Base-by-base conservation (phyloP, 2,888 invertebrate genomes). In the Ischnus inquisitorius region DNA sequence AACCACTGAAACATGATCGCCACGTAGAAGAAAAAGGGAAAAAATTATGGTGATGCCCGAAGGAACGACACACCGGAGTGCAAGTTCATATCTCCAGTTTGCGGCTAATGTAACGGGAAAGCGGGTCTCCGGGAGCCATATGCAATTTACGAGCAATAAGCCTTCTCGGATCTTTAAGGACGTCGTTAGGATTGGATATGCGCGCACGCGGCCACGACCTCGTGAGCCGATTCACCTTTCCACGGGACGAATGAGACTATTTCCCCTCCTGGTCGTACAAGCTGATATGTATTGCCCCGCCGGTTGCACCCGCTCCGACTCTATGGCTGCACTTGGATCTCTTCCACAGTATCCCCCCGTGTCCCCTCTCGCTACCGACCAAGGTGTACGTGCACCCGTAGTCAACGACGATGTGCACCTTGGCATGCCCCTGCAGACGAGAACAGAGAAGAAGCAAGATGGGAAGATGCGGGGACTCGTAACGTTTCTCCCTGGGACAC, bases 111-210 rank as follows among this genome's bases (percentile, higher is more conserved):
- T 88, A 89, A 88, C 88, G 92, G 89, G 91, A 92, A 92, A 90
- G 89, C 89, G 88, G 90, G 90, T 91, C 91, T 83, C 34, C 79
- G 88, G 89, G 87, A 92, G 90, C 89, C 89, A 88, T 85, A 88
- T 88, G 90, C 91, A 89, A 92, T 92, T 92, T 91, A 92, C 91
- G 92, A 91, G 92, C 92, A 89, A 91, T 90, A 89, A 89, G 89
- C 85, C 84, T 71, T 88, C 88, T 87, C 84, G 90, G 34, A 91
- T 91, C 90, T 88, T 85, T 85, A 88, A 90, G 90, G 91, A 91
- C 91, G 90, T 92, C 90, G 92, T 92, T 92, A 91, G 89, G 90
- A 85, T 86, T 89, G 91, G 90, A 90, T 92, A 89, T 90, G 90
- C 91, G 90, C 89, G 89, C 90, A 89, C 91, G 90, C 89, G 90